A percentile compares a stretch with the other conserved stretches of the same genome.
phyloP scores from a whole-genome alignment of 2,797 vertebrate genomes.

The Girardinus metallicus region DNA sequence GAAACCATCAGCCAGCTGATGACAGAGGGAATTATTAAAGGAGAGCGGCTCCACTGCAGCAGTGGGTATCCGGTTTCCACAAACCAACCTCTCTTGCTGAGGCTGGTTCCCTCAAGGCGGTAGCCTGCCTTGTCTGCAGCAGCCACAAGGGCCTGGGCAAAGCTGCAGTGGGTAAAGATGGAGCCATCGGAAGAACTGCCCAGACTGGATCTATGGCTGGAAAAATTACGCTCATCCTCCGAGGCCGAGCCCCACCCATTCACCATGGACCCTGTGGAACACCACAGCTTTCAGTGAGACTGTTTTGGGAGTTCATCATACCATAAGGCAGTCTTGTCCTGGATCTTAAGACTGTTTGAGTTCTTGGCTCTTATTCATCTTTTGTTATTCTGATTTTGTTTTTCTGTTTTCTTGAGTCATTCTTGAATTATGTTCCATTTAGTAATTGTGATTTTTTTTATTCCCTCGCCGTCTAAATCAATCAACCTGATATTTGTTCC shows the following conservation, averaged over 20 bases:
- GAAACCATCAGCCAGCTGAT: constrained; percentile 39
- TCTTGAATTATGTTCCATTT: neutral
- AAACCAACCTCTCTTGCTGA: constrained; percentile 97
- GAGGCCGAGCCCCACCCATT: constrained; percentile 99
- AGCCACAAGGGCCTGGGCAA: constrained; percentile 95
- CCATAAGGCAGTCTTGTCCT: neutral
- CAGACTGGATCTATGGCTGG: constrained; percentile 96
- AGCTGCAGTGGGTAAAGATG: constrained; percentile 95
- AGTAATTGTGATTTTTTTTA: neutral
- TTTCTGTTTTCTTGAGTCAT: neutral
- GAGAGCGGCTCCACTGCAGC: constrained; percentile 45
- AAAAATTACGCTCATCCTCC: constrained; percentile 94
- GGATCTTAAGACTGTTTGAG: neutral
- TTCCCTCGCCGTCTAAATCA: neutral
- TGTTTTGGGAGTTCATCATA: neutral
- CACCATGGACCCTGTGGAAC: constrained; percentile 95
- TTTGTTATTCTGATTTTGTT: neutral
- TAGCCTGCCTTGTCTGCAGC: constrained; percentile 98
- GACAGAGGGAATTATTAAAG: constrained; percentile 50
- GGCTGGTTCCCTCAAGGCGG: constrained; percentile 93
- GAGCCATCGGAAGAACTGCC: constrained; percentile 96
- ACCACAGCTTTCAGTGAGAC: constrained; percentile 56
- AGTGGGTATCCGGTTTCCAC: constrained; percentile 36
- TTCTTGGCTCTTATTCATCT: neutral
- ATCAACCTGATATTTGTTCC: neutral